These are phyloP conservation scores for Percina caprodes DNA, from an alignment of 2,113 vertebrate species.

Conservation along the genomic window DNA sequence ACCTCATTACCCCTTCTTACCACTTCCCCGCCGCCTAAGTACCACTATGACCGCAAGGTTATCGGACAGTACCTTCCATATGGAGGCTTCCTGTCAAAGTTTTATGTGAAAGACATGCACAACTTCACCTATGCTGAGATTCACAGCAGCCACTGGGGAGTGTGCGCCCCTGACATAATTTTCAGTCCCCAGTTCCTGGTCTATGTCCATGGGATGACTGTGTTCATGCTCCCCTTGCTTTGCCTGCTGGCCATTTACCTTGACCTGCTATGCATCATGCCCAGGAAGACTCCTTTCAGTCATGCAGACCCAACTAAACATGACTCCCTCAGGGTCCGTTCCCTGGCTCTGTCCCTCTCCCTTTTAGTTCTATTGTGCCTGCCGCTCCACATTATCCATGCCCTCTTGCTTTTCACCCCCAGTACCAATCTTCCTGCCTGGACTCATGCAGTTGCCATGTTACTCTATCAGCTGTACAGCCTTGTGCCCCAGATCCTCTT, in stretches of 20 bases:
- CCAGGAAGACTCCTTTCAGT: conserved; percentile 45
- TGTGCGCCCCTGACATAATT: conserved; percentile 78
- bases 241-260: conserved; percentile 79
- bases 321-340: conserved; percentile 55
- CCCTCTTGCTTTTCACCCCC: conserved; percentile 74
- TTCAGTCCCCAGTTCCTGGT: conserved; percentile 80
- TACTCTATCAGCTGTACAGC: conserved; percentile 83
- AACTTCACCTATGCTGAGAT: conserved; percentile 80
- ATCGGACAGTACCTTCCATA: conserved; percentile 79
- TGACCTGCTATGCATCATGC: conserved; percentile 72
- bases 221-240: conserved; percentile 80
- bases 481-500: conserved; percentile 84
- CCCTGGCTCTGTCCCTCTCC: conserved; percentile 79
- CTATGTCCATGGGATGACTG: conserved; percentile 76
- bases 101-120: conserved; percentile 73
- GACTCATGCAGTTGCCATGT: conserved; percentile 49
- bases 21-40: conserved; percentile 26
- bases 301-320: conserved; percentile 50
- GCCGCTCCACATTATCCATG: conserved; percentile 80
- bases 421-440: conserved; percentile 62
- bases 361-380: conserved; percentile 84
- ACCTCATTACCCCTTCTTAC: conserved; percentile 45
- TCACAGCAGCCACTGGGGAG: conserved; percentile 80
- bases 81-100: conserved; percentile 84
- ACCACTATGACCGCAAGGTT: conserved; percentile 65